phyloP scores from a whole-genome alignment of 2,113 vertebrate species.

The Corvus hawaiiensis region DNA sequence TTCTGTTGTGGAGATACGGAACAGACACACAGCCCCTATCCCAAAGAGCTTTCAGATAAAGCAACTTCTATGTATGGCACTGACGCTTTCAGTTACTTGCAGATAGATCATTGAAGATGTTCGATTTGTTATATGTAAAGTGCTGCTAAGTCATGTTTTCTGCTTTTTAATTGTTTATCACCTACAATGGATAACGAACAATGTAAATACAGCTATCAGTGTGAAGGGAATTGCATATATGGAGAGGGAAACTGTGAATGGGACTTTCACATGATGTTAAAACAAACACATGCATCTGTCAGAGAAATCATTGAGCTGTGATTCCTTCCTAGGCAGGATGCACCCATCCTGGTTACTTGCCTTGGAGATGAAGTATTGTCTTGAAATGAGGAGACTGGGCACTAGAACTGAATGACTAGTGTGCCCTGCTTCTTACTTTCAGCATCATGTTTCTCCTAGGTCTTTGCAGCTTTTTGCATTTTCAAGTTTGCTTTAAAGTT shows the following conservation, averaged over 20 bases:
- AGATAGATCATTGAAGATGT: not conserved
- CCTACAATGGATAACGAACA: not conserved
- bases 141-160: not conserved
- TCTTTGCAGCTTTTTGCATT: not conserved
- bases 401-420: rapidly evolving
- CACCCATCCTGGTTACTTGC: not conserved
- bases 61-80: not conserved
- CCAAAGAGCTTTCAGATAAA: not conserved
- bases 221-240: not conserved
- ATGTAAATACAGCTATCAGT: not conserved
- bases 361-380: not conserved
- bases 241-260: not conserved
- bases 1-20: not conserved
- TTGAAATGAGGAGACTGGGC: not conserved
- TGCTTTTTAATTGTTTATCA: not conserved
- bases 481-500: not conserved
- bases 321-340: not conserved
- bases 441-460: not conserved
- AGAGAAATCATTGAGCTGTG: not conserved
- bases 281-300: not conserved
- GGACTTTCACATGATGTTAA: not conserved
- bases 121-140: not conserved
- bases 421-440: not conserved
- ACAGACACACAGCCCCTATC: not conserved
- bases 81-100: not conserved